A percentile compares a stretch with the other conserved stretches of the same genome.
Conservation (phyloP, 2,113 vertebrate genomes). For the Chloropsis cyanopogon region DNA sequence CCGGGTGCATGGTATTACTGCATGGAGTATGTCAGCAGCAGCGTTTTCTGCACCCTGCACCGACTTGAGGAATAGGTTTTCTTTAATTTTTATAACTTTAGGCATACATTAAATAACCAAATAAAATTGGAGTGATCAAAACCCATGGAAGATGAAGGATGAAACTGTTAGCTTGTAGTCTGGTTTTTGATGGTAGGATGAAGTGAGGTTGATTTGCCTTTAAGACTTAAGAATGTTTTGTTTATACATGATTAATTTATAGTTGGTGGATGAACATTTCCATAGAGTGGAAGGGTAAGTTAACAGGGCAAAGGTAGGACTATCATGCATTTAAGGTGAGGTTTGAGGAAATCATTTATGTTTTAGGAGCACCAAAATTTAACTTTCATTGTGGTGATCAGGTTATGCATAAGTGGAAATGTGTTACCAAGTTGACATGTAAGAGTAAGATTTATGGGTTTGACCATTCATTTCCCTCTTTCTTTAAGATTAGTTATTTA, state of each 20-base stretch:
- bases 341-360: background rate
- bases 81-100: background rate
- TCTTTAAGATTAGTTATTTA: background rate
- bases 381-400: background rate
- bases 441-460: background rate
- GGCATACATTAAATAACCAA: background rate
- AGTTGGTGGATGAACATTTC: background rate
- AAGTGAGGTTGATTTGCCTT: background rate
- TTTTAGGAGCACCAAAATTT: background rate
- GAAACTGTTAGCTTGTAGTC: background rate
- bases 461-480: background rate
- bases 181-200: background rate
- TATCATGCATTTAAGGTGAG: background rate
- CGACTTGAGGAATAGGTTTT: background rate
- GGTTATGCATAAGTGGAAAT: background rate
- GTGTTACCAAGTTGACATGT: background rate
- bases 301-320: background rate
- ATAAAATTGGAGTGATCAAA: background rate
- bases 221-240: background rate
- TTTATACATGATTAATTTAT: background rate
- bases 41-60: background rate
- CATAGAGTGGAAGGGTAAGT: background rate
- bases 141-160: background rate
- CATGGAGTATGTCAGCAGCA: background rate
- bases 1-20: background rate